Evolutionary conservation across 1,140 invertebrate genomes (phyloP), one percentile per base, ranked within the genome.

Genomic region (Charaxes varanes): DNA sequence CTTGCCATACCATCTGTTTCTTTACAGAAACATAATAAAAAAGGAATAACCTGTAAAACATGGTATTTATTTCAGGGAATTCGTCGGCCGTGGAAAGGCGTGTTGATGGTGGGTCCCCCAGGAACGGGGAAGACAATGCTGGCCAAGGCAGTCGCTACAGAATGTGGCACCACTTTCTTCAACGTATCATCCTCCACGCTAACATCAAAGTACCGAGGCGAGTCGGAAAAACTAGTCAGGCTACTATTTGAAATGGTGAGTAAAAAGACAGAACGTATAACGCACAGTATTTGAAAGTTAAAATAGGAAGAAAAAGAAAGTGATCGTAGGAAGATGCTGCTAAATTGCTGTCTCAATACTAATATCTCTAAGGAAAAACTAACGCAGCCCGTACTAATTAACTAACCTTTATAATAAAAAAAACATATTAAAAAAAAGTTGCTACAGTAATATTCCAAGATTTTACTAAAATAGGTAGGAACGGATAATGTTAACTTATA

Each of bases 81-180:
- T 57, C 88, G 96, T 13, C 72, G 87, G 23, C 87, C 87, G 3
- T 88, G 87, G 87, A 88, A 97, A 87, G 97, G 97, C 8, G 96
- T 99, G 4, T 73, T 99, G 35, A 98, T 99, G 97, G 96, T 97
- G 42, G 97, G 97, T 2, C 97, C 97, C 8, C 97, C 89, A 0
- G 98, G 98, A 24, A 99, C 98, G 2, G 98, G 98, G 6, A 99
- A 99, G 89, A 99, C 98, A 0, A 95, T 99, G 94, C 85, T 99
- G 26, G 98, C 98, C 8, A 99, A 99, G 86, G 98, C 98, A 4
- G 97, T 99, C 2, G 98, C 98, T 10, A 99, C 98, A 0, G 98
- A 99, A 87, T 99, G 98, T 85, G 94, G 95, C 11, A 99, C 98
- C 28, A 99, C 98, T 1, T 99, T 99, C 85, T 99, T 99, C 79